Evolutionary conservation across 2,888 invertebrate species (phyloP), one percentile per base, ranked within the genome.

Genomic region (Brachynemurus nebulosus): DNA sequence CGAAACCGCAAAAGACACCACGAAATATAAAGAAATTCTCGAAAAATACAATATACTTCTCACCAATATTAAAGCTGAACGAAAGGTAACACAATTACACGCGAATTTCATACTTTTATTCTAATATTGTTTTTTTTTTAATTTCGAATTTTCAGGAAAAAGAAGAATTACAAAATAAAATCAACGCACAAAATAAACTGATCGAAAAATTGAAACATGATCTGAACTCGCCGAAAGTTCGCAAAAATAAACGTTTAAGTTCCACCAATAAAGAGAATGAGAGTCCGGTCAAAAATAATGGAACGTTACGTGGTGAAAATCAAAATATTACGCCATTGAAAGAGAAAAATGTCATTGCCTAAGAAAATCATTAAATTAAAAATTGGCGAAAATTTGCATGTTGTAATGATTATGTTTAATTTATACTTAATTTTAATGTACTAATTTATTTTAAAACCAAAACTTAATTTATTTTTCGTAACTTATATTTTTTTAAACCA

Each of bases 191-290:
- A 44, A 52, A 55, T 14, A 64, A 62, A 46, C 57, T 50, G 2
- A 64, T 66, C 23, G 70, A 69, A 45, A 69, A 65, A 50, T 51
- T 67, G 9, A 63, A 55, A 45, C 57, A 57, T 34, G 61, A 64
- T 49, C 53, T n/a, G 51, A 56, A 18, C 20, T 56, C 21, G 55
- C 54, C 20, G 57, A 60, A 53, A 53, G 56, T 12, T 56, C 63
- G 33, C 63, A 60, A 40, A 59, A 58, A 51, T 58, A 57, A 42
- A 60, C 60, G 34, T 47, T 55, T 21, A 51, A 55, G 33, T 50
- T 52, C 25, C 54, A 64, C 58, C 43, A 67, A 68, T 43, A 72
- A 72, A 52, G 71, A 71, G 52, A 71, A 71, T 52, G 54, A 55
- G 17, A 63, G 63, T 48, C 63, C 66, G 8, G 61, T 58, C 35